Conservation (phyloP, 1,140 invertebrate genomes). For the Drosophila sechellia region DNA sequence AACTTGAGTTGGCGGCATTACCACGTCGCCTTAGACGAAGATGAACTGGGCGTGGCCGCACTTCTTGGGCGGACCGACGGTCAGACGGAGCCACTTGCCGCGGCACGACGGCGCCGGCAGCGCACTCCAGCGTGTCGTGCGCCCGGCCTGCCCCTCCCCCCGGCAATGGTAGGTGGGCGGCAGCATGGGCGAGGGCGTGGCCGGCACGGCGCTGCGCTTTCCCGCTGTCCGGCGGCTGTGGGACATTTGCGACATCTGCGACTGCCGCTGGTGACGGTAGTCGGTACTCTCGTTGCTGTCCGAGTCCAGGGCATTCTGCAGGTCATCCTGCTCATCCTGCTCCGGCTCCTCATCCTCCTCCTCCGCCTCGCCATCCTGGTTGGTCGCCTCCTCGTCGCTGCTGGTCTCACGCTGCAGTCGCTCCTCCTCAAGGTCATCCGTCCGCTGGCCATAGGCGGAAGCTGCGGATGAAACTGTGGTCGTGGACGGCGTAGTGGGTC, state of each 20-base stretch:
- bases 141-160: constrained; percentile 90
- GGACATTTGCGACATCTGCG: not conserved
- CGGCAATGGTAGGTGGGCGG: constrained; percentile 89
- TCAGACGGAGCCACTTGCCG: constrained; percentile 92
- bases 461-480: not conserved
- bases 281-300: constrained; percentile 59
- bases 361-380: constrained; percentile 11
- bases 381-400: constrained; percentile 29
- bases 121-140: constrained; percentile 91
- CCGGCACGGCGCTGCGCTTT: constrained; percentile 27
- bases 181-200: constrained; percentile 46
- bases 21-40: constrained; percentile 86
- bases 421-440: constrained; percentile 18
- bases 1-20: not conserved
- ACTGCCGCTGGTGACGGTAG: constrained; percentile 45
- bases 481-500: constrained; percentile 22
- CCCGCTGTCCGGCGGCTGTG: constrained; percentile 18
- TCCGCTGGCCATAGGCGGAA: not conserved
- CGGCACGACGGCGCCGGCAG: constrained; percentile 91
- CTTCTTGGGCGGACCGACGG: constrained; percentile 86
- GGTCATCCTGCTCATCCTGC: constrained; percentile 56
- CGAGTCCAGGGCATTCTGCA: constrained; percentile 62
- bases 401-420: constrained; percentile 23
- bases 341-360: constrained; percentile 38
- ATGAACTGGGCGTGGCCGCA: constrained; percentile 88